A percentile compares a stretch with the other conserved stretches of the same genome.
Conservation (phyloP, 1,140 invertebrate genomes). For the Vanessa tameamea region DNA sequence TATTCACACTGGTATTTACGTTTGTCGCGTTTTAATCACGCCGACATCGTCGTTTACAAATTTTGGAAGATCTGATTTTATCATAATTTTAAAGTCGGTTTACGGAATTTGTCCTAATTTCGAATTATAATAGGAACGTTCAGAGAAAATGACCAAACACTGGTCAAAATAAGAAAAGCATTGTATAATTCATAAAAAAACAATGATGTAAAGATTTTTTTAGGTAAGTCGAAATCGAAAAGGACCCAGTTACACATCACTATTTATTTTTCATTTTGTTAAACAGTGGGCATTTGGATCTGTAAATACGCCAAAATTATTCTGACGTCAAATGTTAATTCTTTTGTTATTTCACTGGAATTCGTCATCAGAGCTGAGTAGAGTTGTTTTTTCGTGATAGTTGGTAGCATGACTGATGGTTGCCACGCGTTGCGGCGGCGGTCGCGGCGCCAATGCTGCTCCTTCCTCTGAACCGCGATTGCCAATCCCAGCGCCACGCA, state of each 20-base stretch:
- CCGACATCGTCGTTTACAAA: neutral
- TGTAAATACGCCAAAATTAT: slow-evolving; percentile 1
- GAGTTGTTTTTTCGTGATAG: slow-evolving; percentile 97
- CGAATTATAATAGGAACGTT: slow-evolving; percentile 7
- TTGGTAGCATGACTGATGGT: slow-evolving; percentile 87
- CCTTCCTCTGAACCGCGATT: slow-evolving; percentile 69
- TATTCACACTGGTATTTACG: neutral
- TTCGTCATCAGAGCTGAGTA: slow-evolving; percentile 97
- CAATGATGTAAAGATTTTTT: neutral
- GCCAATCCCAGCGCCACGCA: slow-evolving; percentile 59
- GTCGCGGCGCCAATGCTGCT: slow-evolving; percentile 81
- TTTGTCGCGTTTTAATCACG: too few relatives aligned
- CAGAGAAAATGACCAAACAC: neutral
- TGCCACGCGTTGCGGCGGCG: slow-evolving; percentile 85
- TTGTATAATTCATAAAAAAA: neutral
- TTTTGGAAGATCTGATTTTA: slow-evolving; percentile 11
- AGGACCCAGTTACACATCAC: neutral
- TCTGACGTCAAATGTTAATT: neutral
- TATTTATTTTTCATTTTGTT: neutral
- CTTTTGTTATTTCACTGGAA: slow-evolving; percentile 87
- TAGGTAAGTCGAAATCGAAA: neutral
- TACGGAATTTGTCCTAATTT: neutral
- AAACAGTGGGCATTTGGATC: neutral
- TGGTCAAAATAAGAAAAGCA: neutral
- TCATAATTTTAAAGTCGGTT: neutral